These are phyloP conservation scores for Myotis daubentonii DNA, from an alignment of 2,797 vertebrate species.

Conservation along the genomic window DNA sequence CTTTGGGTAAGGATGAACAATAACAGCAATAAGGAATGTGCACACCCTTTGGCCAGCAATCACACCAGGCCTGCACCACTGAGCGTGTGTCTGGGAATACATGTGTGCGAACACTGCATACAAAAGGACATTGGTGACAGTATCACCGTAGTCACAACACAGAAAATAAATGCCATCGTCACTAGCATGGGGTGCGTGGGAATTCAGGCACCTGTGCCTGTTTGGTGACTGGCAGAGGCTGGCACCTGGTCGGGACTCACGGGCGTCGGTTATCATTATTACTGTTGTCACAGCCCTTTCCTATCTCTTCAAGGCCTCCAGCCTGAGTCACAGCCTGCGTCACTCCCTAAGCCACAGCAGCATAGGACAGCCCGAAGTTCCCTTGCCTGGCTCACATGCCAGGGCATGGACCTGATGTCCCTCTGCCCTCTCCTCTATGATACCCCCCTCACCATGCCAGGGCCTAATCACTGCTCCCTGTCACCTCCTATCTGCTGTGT, in stretches of 20 bases:
- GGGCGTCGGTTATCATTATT: fast-evolving
- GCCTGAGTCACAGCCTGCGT: background rate
- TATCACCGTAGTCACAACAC: background rate
- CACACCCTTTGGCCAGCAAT: background rate
- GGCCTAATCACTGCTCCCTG: background rate
- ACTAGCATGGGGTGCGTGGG: background rate
- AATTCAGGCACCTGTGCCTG: background rate
- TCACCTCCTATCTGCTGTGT: background rate
- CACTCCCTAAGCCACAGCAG: fast-evolving
- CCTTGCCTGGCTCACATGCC: fast-evolving
- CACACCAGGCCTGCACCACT: fast-evolving
- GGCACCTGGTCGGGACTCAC: fast-evolving
- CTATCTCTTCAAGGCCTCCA: background rate
- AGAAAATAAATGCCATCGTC: background rate
- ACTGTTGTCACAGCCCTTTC: fast-evolving
- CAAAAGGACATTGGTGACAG: background rate
- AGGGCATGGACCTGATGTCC: fast-evolving
- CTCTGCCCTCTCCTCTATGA: background rate
- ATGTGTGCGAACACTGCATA: fast-evolving
- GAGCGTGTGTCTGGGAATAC: background rate
- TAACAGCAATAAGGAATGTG: background rate
- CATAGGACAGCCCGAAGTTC: fast-evolving
- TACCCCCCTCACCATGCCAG: background rate
- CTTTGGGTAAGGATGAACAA: background rate
- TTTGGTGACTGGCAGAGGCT: background rate